A percentile compares a stretch with the other conserved stretches of the same genome.
phyloP scores from a whole-genome alignment of 2,113 vertebrate species.

The Chaetura pelagica region DNA sequence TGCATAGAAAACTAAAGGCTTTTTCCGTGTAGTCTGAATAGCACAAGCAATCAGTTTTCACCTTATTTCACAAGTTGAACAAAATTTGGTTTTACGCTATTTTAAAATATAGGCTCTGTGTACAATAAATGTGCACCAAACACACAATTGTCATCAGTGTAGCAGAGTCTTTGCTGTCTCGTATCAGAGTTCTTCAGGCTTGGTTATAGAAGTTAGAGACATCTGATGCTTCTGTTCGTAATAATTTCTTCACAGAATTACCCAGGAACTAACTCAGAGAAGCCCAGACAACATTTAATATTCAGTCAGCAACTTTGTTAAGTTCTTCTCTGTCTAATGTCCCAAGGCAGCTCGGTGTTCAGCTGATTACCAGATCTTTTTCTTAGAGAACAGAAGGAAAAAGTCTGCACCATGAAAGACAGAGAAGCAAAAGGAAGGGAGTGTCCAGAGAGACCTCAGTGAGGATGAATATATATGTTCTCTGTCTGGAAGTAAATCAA shows the following conservation, averaged over 20 bases:
- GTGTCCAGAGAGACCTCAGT: not conserved
- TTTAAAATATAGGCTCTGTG: not conserved
- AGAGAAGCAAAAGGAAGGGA: slow-evolving; percentile 2
- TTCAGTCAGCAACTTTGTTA: not conserved
- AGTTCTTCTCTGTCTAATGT: not conserved
- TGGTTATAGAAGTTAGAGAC: not conserved
- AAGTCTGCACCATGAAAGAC: not conserved
- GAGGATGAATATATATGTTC: slow-evolving; percentile 26
- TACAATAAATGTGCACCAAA: not conserved
- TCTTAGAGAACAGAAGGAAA: not conserved
- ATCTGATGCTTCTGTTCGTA: not conserved
- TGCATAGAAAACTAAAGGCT: not conserved
- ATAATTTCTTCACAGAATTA: not conserved
- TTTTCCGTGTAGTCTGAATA: not conserved
- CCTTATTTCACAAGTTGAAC: not conserved
- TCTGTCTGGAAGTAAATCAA: not conserved
- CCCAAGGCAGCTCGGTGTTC: not conserved
- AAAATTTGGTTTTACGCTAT: not conserved
- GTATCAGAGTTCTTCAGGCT: not conserved
- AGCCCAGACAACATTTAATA: not conserved
- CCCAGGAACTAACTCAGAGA: not conserved
- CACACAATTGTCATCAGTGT: not conserved
- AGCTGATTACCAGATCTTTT: slow-evolving; percentile 11
- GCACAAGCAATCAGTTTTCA: not conserved
- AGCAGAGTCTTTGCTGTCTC: not conserved